phyloP scores from a whole-genome alignment of 2,113 vertebrate species.

The Elephantulus edwardii region DNA sequence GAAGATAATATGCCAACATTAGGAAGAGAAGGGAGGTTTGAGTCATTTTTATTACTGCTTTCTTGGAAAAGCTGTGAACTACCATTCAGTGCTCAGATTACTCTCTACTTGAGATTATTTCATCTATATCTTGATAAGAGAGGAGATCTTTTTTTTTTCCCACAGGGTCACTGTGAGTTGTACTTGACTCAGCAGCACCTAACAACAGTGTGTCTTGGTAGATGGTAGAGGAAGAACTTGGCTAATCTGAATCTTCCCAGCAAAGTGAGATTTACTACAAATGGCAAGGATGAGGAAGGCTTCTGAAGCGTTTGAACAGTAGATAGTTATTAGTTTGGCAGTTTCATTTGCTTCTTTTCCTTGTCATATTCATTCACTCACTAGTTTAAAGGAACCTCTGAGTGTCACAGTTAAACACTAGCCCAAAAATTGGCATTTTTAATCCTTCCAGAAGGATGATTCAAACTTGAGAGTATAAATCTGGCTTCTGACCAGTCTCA shows the following conservation, averaged over 20 bases:
- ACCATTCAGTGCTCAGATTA: not conserved
- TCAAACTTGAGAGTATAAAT: no score
- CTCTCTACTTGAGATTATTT: not conserved
- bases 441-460: not conserved
- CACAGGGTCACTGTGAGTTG: no score
- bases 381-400: not conserved
- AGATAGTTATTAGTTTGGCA: not conserved
- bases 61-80: not conserved
- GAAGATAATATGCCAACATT: not conserved
- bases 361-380: not conserved
- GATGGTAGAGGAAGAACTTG: not conserved
- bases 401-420: not conserved
- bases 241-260: not conserved
- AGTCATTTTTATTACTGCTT: not conserved
- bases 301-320: no score
- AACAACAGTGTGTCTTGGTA: no score
- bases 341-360: not conserved
- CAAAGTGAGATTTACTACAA: accelerated
- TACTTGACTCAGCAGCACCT: no score
- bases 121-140: accelerated
- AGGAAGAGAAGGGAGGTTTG: not conserved
- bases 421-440: not conserved
- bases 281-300: no score
- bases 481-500: not conserved
- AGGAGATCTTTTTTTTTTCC: no score